Conservation (phyloP, 2,888 invertebrate species). For the Melolontha melolontha region DNA sequence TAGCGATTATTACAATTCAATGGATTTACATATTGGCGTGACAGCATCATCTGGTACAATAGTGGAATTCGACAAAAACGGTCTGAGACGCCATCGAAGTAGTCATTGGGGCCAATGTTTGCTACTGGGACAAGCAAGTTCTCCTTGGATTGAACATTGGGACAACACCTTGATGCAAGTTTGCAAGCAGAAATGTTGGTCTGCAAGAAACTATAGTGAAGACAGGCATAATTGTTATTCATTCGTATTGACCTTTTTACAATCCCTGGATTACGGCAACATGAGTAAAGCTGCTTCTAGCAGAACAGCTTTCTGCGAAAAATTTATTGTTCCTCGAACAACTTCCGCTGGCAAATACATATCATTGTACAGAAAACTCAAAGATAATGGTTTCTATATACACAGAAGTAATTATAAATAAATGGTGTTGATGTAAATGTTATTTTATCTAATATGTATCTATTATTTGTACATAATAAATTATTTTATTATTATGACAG, state of each 20-base stretch:
- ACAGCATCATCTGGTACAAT: slow-evolving; percentile 85
- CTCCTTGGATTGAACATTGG: slow-evolving; percentile 78
- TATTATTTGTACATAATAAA: slow-evolving; percentile 38
- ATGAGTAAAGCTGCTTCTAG: slow-evolving; percentile 76
- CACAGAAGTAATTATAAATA: slow-evolving; percentile 58
- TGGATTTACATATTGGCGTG: slow-evolving; percentile 91
- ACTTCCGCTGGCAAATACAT: slow-evolving; percentile 88
- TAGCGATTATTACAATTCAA: slow-evolving; percentile 85
- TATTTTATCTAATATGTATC: slow-evolving; percentile 1
- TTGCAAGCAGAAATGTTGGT: slow-evolving; percentile 74
- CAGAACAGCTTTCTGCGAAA: slow-evolving; percentile 81
- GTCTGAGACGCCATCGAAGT: slow-evolving; percentile 71
- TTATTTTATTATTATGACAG: slow-evolving; percentile 14
- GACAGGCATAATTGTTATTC: slow-evolving; percentile 86
- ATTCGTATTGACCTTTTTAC: slow-evolving; percentile 85
- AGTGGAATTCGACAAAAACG: slow-evolving; percentile 86
- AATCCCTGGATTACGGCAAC: slow-evolving; percentile 77
- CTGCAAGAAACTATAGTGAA: slow-evolving; percentile 78
- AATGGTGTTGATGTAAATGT: not conserved
- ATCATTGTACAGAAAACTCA: slow-evolving; percentile 81
- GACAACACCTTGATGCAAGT: slow-evolving; percentile 74
- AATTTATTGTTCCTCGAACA: slow-evolving; percentile 84
- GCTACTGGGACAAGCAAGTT: slow-evolving; percentile 76
- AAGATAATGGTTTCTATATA: slow-evolving; percentile 68
- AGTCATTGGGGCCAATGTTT: slow-evolving; percentile 77